Evolutionary conservation across 2,888 invertebrate species (phyloP), one percentile per base, ranked within the genome.

Genomic region (Phorcus lineatus): DNA sequence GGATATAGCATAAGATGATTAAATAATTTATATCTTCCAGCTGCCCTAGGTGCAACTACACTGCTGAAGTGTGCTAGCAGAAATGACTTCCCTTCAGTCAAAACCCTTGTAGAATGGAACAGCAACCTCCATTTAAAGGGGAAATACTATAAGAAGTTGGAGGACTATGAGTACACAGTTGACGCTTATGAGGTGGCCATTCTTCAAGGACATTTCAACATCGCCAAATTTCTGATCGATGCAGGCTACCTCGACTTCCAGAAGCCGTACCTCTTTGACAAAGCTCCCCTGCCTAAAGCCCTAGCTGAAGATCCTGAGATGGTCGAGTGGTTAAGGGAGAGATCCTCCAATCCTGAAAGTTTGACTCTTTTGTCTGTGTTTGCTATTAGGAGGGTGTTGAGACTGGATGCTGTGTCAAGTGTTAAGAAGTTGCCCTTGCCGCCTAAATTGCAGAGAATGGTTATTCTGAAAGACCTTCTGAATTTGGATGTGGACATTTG

Each of bases 131-230:
- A 83, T 24, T 79, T 76, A 36, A 87, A 84, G 77, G 89, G 87
- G 13, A 81, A 82, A 11, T 83, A 88, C 19, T 83, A 79, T 66
- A 80, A 81, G n/a, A 78, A 82, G 2, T 78, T 85, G 1, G 82
- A 85, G 13, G 87, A 88, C 9, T 70, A 84, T 36, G 86, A 86
- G 19, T 86, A 86, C 80, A 79, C 78, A n/a, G 70, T 87, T 47
- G 88, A 90, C 79, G 82, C 89, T 3, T 88, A 87, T 75, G 86
- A 90, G 75, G 79, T 89, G 57, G 89, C 90, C 0, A 80, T 90
- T 28, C 82, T 88, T 75, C 80, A 83, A 9, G 85, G 84, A n/a
- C 82, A 81, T 70, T 85, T 87, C 13, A 85, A 88, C n/a, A 80
- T 88, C 13, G 87, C 87, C 0, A 77, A 84, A 28, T 57, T 89